These are phyloP conservation scores for Nomada flava DNA, from an alignment of 2,888 invertebrate genomes.

Conservation along the genomic window DNA sequence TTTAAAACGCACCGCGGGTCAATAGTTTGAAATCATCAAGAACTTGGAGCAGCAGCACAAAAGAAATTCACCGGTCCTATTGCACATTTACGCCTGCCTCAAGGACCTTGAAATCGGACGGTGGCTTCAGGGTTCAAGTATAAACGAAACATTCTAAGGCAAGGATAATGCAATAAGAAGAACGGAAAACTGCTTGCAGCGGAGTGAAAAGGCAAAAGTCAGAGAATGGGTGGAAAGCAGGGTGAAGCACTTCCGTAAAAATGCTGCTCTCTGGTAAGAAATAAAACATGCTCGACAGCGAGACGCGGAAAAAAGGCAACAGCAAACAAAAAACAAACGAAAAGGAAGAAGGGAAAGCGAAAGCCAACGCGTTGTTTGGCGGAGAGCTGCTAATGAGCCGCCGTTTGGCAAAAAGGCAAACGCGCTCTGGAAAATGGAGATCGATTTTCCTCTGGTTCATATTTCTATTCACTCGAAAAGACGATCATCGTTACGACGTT, in stretches of 20 bases:
- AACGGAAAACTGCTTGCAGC: constrained; percentile 4
- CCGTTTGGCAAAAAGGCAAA: constrained; percentile 61
- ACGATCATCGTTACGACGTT: constrained; percentile 17
- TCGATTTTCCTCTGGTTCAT: constrained; percentile 66
- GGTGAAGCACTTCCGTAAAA: constrained; percentile 80
- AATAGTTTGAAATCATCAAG: too few species aligned
- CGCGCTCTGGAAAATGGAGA: constrained; percentile 65
- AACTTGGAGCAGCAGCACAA: not conserved
- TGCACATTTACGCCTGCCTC: constrained; percentile 1
- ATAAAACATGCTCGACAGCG: constrained; percentile 76
- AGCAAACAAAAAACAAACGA: constrained; percentile 18
- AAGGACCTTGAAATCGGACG: constrained; percentile 1
- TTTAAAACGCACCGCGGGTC: too few species aligned
- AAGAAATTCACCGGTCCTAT: not conserved
- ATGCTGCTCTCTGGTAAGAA: constrained; percentile 78
- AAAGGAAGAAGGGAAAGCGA: constrained; percentile 30
- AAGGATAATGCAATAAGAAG: not conserved
- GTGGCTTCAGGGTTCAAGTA: not conserved
- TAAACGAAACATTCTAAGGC: constrained; percentile 4
- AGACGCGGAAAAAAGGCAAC: constrained; percentile 33
- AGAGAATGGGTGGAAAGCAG: constrained; percentile 55
- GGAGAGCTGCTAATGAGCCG: constrained; percentile 79
- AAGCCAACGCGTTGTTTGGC: constrained; percentile 70
- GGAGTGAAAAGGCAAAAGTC: constrained; percentile 28
- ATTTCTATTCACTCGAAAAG: constrained; percentile 6